Conservation (phyloP, 2,797 vertebrate species). For the Phaenicophaeus curvirostris region DNA sequence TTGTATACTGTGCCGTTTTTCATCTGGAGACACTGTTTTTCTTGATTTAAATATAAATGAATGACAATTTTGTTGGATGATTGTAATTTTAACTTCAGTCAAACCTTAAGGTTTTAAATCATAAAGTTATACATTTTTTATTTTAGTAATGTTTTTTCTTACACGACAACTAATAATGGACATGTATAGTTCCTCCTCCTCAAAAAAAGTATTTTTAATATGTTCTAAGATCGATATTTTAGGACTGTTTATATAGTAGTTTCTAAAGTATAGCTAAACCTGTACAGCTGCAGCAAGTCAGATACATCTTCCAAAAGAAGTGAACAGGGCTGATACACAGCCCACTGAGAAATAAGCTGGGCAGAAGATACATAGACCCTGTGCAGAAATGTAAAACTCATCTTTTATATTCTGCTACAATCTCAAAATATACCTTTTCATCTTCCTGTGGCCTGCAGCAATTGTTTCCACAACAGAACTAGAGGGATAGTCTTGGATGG, state of each 20-base stretch:
- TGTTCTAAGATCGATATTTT: not conserved
- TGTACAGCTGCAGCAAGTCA: not conserved
- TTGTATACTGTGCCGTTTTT: not conserved
- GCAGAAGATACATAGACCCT: not conserved
- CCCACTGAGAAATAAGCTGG: not conserved
- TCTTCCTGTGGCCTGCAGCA: not conserved
- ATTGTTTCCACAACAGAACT: not conserved
- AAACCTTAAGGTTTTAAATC: not conserved
- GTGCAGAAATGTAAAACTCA: not conserved
- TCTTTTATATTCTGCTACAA: not conserved
- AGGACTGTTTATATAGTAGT: not conserved
- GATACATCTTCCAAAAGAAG: not conserved
- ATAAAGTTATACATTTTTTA: not conserved
- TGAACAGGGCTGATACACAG: not conserved
- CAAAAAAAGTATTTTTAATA: not conserved
- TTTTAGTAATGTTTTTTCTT: not conserved
- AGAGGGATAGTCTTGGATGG: not conserved
- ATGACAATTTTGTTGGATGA: not conserved
- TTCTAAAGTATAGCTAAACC: not conserved
- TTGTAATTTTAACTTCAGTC: not conserved
- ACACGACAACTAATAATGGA: not conserved
- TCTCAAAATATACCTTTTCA: not conserved
- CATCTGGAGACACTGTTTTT: not conserved
- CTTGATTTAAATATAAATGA: not conserved
- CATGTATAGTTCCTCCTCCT: not conserved